These are phyloP conservation scores for Temnopleurus reevesii DNA, from an alignment of 53 echinoderm and acorn worm genomes.

Conservation along the genomic window DNA sequence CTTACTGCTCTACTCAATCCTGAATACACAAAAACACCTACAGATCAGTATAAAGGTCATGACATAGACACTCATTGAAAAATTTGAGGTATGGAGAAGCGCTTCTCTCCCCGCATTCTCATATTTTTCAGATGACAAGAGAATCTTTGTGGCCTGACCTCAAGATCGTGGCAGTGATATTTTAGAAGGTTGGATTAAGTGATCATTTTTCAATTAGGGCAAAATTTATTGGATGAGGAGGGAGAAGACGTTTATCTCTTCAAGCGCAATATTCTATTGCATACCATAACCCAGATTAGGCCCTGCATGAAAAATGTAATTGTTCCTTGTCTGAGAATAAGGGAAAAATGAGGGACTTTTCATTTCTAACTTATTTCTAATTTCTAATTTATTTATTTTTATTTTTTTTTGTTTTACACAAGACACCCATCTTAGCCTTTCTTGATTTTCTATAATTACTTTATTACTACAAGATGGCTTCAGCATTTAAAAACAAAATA, in stretches of 20 bases:
- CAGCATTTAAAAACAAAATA: no score
- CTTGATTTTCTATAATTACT: no score
- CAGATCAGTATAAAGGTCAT: not conserved
- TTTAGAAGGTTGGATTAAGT: not conserved
- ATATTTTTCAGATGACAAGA: not conserved
- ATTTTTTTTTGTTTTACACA: no score
- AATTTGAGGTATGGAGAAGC: constrained; percentile 9
- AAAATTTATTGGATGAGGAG: not conserved
- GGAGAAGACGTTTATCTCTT: not conserved
- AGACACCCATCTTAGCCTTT: no score
- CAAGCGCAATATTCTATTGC: not conserved
- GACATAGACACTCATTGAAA: constrained; percentile 20
- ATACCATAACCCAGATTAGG: not conserved
- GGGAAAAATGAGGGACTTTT: not conserved
- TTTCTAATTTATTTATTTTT: no score
- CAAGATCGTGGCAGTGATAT: not conserved
- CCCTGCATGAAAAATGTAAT: not conserved
- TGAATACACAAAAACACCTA: constrained; percentile 14
- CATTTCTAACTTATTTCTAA: no score
- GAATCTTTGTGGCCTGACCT: not conserved
- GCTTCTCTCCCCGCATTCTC: not conserved
- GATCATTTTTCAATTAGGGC: not conserved
- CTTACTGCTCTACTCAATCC: not conserved
- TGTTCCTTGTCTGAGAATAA: not conserved
- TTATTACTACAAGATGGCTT: no score